Evolutionary conservation across 2,888 invertebrate genomes (phyloP), one percentile per base, ranked within the genome.

Genomic region (Acanthosepion lycidas): DNA sequence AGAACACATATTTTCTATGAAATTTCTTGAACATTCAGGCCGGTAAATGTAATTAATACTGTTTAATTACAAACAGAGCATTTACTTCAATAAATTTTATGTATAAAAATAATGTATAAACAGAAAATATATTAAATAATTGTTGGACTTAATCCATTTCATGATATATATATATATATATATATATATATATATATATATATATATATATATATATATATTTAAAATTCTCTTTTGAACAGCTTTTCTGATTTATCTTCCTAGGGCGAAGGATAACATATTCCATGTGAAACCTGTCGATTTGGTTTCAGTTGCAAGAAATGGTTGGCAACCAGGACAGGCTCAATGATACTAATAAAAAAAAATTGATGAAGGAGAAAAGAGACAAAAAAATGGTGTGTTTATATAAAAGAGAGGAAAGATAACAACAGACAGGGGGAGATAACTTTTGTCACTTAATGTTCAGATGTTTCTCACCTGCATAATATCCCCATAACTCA

Each of bases 401-500:
- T 64, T 64, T 64, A 64, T 59, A 59, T 59, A 59, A 59, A 59
- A 59, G 59, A 23, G 6, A 23, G 55, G 55, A 55, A 59, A 20
- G 20, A 20, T 6, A 23, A 33, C 5, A 78, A 6, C 28, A 78
- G n/a, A 78, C 28, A 9, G n/a, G 78, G 33, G 78, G 78, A 78
- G 78, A 33, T 33, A 78, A 78, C 78, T 78, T 78, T n/a, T 78
- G 78, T 78, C 78, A n/a, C 78, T 78, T 33, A 78, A 78, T 78
- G 9, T 33, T 9, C 9, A 26, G 64, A 8, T 64, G 28, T 78
- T 78, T 78, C n/a, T 78, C 78, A 78, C 78, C n/a, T 78, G 78
- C 78, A 33, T 78, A 78, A 78, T 78, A 78, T 78, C n/a, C n/a
- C n/a, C 78, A 78, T 78, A 78, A 78, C 78, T 78, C 78, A 78